Base-by-base conservation (phyloP, 2,888 invertebrate genomes). In the Pyrochroa serraticornis region DNA sequence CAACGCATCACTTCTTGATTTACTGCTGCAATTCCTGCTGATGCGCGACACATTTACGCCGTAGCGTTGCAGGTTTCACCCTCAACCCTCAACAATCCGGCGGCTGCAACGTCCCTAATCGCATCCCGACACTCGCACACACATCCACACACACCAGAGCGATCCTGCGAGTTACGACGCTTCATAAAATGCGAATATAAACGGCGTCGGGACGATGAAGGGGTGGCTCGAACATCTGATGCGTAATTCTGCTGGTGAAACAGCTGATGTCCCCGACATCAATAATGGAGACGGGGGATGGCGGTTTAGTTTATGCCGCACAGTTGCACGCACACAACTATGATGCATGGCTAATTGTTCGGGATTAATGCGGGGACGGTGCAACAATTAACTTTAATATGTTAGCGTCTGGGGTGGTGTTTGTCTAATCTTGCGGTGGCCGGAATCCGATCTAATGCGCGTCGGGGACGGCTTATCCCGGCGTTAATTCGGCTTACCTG, bases 401-500 rank as follows among this genome's bases (percentile, higher is more conserved):
- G 68, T 70, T 66, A 62, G 65, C 63, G 63, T 58, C 67, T 58
- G 54, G 64, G 63, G 65, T 57, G 60, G 67, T 55, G 62, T 68
- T 65, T 65, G 48, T 64, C 60, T 61, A 57, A 56, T 62, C 57
- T 57, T 47, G 54, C 39, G 58, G 52, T 49, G 35, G 9, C 39
- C 42, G 10, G 36, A 32, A 51, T 14, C n/a, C 36, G 13, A 45
- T 36, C 7, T 9, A n/a, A 43, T 22, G 22, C 9, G 12, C 13
- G 9, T 43, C n/a, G 31, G 32, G 5, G 22, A 22, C 22, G 22
- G 22, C 22, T 22, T 35, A 35, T 35, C 35, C 35, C n/a, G n/a
- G 35, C n/a, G 10, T 13, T 2, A 3, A 39, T 36, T 32, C 48
- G 41, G 47, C 75, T 72, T 72, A 85, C 85, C 82, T 85, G 85